phyloP scores from a whole-genome alignment of 2,888 invertebrate genomes.

The Drosophila fulvimacula region DNA sequence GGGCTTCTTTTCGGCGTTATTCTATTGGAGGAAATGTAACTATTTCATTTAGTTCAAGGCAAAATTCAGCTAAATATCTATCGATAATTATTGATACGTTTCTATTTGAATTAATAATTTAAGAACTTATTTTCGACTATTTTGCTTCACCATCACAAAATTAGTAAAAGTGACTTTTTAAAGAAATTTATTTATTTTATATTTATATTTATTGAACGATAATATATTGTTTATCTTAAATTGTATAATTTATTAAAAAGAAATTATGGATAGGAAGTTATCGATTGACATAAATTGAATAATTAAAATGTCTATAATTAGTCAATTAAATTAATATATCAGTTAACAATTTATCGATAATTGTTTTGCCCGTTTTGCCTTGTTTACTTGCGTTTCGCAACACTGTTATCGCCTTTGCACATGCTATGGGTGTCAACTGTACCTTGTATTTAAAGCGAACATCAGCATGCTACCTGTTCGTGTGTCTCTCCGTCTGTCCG shows the following conservation, averaged over 20 bases:
- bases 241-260: neutral
- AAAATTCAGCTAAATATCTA: neutral
- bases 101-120: neutral
- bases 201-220: too few species aligned
- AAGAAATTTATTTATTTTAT: too few species aligned
- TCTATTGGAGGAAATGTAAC: neutral
- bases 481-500: neutral
- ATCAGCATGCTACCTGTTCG: conserved; percentile 66
- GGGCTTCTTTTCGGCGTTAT: neutral
- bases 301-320: too few species aligned
- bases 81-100: neutral
- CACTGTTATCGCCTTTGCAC: conserved; percentile 21
- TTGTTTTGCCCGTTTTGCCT: neutral
- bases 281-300: too few species aligned
- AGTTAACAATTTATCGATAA: neutral
- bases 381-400: conserved; percentile 1
- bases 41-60: neutral
- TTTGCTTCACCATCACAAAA: too few species aligned
- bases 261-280: too few species aligned
- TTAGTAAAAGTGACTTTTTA: too few species aligned
- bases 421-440: conserved; percentile 58
- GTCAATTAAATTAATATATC: too few species aligned
- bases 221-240: neutral
- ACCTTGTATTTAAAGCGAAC: conserved; percentile 42
- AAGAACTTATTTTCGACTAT: too few species aligned